Evolutionary conservation across 2,888 invertebrate genomes (phyloP), one percentile per base, ranked within the genome.

Genomic region (Minunthozetes semirufus): DNA sequence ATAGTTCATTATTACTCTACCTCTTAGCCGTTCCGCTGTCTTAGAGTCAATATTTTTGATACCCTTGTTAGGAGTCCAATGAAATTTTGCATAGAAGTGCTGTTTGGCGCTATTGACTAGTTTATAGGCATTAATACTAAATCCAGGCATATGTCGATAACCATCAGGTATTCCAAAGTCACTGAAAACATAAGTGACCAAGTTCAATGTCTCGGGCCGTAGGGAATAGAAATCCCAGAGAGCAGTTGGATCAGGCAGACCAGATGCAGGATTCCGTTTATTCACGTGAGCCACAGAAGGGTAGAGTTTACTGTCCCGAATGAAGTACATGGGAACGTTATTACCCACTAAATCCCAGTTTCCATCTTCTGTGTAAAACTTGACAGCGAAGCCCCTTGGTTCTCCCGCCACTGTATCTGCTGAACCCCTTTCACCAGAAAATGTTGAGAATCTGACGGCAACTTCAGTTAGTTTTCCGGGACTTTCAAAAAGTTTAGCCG

Each of bases 261-360:
- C 84, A 15, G 86, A 86, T n/a, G 80, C 90, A 0, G 98, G 97
- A 82, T 98, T 97, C 79, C 97, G 87, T 83, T 97, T 98, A 82
- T 96, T 96, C 0, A 95, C 94, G 83, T 97, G 97, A 80, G 97
- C 94, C 81, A 98, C 94, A 81, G 91, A 93, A 15, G 96, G 93
- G 84, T 98, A 98, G 72, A 92, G 84, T 27, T 90, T 86, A 0
- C 95, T 91, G 83, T 96, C 95, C 73, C 93, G 88, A 80, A 95
- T 89, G 83, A 94, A 95, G 86, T 94, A 94, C 76, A 95, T 88
- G 0, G 95, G 95, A 0, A 93, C 94, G 83, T 94, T 95, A 80
- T 86, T 84, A 17, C 95, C 94, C 42, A 94, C 94, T 78, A 94
- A 84, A 85, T 96, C 95, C 94, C 94, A 94, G 27, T 59, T 71